phyloP scores from a whole-genome alignment of 2,113 vertebrate genomes.

The Natator depressus region DNA sequence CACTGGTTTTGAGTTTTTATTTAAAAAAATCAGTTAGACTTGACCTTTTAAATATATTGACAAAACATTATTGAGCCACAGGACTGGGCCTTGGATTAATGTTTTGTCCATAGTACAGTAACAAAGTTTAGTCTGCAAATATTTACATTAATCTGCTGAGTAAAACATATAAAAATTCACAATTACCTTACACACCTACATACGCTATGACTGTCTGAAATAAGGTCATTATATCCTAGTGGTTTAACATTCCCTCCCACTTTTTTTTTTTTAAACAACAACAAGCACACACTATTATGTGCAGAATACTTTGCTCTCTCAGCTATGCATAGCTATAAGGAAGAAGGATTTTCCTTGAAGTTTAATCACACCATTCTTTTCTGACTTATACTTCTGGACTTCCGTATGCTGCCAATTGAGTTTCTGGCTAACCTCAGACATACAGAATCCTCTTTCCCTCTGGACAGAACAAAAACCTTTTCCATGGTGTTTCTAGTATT shows the following conservation, averaged over 20 bases:
- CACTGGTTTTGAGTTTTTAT: neutral
- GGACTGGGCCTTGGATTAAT: rapidly evolving
- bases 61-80: neutral
- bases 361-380: slow-evolving; percentile 70
- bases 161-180: slow-evolving; percentile 18
- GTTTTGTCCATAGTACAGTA: neutral
- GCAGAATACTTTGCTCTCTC: slow-evolving; percentile 54
- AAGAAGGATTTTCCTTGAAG: slow-evolving; percentile 39
- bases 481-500: slow-evolving; percentile 61
- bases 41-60: neutral
- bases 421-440: slow-evolving; percentile 69
- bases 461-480: slow-evolving; percentile 55
- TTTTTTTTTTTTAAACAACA: slow-evolving; percentile 27
- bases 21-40: neutral
- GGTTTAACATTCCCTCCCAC: slow-evolving; percentile 21
- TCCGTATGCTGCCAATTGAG: slow-evolving; percentile 48
- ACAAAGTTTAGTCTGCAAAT: slow-evolving; percentile 32
- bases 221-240: slow-evolving; percentile 47
- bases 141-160: neutral
- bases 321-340: slow-evolving; percentile 58
- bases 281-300: slow-evolving; percentile 54
- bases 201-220: slow-evolving; percentile 49
- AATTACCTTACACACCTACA: slow-evolving; percentile 51
- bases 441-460: slow-evolving; percentile 53
- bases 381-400: slow-evolving; percentile 65